Conservation (phyloP, 2,113 vertebrate genomes). For the Chelonoidis abingdonii region DNA sequence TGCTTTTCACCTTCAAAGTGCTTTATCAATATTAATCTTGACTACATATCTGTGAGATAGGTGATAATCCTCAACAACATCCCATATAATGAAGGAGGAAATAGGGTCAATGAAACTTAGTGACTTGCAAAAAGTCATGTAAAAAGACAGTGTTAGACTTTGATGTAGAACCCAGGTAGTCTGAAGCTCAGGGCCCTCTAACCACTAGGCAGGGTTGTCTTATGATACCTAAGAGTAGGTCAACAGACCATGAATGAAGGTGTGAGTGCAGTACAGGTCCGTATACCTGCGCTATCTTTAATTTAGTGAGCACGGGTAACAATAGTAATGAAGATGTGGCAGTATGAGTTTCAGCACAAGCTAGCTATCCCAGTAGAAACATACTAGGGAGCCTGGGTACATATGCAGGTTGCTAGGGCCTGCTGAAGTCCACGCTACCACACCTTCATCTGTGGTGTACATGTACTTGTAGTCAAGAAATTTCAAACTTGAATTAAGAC, state of each 20-base stretch:
- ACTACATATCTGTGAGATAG: not conserved
- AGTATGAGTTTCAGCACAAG: not conserved
- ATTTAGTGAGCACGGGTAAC: not conserved
- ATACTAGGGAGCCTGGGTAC: not conserved
- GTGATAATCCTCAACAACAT: not conserved
- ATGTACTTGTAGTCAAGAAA: not conserved
- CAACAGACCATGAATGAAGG: not conserved
- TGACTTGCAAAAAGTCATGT: not conserved
- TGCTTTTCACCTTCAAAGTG: not conserved
- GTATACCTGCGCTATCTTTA: not conserved
- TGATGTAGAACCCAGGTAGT: not conserved
- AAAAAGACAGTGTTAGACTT: not conserved
- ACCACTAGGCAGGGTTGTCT: not conserved
- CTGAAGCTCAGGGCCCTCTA: not conserved
- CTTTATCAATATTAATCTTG: not conserved
- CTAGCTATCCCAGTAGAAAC: not conserved
- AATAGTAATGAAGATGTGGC: not conserved
- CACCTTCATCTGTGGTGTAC: not conserved
- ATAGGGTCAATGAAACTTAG: not conserved
- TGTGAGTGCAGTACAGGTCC: not conserved
- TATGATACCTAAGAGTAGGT: not conserved
- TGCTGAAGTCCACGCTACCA: not conserved
- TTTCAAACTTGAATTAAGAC: not conserved
- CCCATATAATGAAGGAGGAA: not conserved
- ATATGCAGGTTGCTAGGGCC: not conserved